These are phyloP conservation scores for Pyralis farinalis DNA, from an alignment of 2,888 invertebrate species.

Conservation along the genomic window DNA sequence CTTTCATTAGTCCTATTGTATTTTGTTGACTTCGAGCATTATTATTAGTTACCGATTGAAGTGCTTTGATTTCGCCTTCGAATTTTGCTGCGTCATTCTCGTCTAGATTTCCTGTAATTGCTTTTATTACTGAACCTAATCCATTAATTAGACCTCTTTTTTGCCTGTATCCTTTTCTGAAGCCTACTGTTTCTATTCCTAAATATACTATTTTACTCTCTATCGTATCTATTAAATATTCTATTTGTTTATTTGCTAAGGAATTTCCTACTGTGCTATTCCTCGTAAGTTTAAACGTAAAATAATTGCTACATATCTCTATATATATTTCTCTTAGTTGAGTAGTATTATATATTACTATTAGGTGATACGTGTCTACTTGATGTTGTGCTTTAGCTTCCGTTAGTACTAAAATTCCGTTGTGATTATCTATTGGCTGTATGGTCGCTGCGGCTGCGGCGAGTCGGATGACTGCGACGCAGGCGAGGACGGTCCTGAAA, in stretches of 20 bases:
- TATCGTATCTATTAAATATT: slow-evolving; percentile 18
- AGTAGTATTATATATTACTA: slow-evolving; percentile 4
- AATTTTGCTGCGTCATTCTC: slow-evolving; percentile 13
- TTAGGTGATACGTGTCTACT: slow-evolving; percentile 3
- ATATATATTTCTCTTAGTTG: slow-evolving; percentile 12
- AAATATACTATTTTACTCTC: slow-evolving; percentile 20
- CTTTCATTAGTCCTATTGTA: slow-evolving; percentile 1
- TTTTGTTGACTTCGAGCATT: too few relatives aligned
- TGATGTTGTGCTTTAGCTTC: slow-evolving; percentile 6
- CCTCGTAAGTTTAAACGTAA: slow-evolving; percentile 14
- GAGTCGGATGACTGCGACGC: slow-evolving; percentile 20
- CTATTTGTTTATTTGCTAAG: slow-evolving; percentile 10
- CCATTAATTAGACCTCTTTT: slow-evolving; percentile 17
- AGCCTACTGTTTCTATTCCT: slow-evolving; percentile 17
- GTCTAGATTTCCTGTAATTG: slow-evolving; percentile 19
- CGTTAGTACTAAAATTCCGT: slow-evolving; percentile 4
- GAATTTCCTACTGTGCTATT: background rate
- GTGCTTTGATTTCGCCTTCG: background rate
- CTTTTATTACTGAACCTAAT: slow-evolving; percentile 18
- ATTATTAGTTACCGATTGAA: background rate
- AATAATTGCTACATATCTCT: slow-evolving; percentile 19
- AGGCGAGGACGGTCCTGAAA: slow-evolving; percentile 23
- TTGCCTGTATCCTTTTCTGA: slow-evolving; percentile 4
- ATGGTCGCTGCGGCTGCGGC: slow-evolving; percentile 4
- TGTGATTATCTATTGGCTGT: slow-evolving; percentile 5